Evolutionary conservation across 2,113 vertebrate species (phyloP).

Genomic region (Vombatus ursinus): DNA sequence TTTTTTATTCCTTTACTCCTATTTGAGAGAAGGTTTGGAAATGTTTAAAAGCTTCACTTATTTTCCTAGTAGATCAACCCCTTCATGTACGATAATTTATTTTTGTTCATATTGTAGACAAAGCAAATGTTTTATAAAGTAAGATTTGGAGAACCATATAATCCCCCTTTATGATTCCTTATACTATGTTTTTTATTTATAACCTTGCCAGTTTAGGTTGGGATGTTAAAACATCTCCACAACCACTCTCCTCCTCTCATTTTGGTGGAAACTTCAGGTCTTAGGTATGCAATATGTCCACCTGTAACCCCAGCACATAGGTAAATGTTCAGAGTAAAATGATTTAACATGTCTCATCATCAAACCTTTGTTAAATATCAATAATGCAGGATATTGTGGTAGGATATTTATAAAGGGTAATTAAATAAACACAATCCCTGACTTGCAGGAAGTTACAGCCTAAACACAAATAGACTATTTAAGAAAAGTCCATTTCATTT

Average conservation of each 20-base stretch:
- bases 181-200: neutral
- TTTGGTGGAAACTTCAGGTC: neutral
- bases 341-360: neutral
- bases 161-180: neutral
- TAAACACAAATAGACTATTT: neutral
- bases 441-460: neutral
- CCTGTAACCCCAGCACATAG: neutral
- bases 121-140: constrained; percentile 1
- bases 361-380: neutral
- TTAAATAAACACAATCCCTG: neutral
- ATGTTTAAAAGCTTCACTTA: neutral
- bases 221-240: neutral
- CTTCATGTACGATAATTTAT: neutral
- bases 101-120: neutral
- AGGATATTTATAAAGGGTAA: neutral
- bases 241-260: neutral
- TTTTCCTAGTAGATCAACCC: neutral
- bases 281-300: neutral
- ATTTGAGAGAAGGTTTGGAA: neutral
- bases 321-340: neutral
- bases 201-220: neutral
- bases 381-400: neutral
- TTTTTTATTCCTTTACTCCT: neutral
- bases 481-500: neutral
- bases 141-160: neutral